These are phyloP conservation scores for Typhlichthys subterraneus DNA, from an alignment of 2,797 vertebrate species.

Conservation along the genomic window DNA sequence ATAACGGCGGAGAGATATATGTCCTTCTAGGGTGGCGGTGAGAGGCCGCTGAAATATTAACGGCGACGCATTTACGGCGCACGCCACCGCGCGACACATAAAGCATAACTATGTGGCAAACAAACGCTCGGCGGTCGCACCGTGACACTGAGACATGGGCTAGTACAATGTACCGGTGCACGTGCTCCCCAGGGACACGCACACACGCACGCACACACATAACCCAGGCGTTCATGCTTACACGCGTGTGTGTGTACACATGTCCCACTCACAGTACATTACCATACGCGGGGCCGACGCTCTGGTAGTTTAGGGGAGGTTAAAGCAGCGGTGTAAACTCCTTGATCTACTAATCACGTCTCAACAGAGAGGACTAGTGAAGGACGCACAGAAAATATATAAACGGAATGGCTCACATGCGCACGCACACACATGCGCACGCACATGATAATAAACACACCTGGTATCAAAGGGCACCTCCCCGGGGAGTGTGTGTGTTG, in stretches of 20 bases:
- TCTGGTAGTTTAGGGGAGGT: too few relatives aligned
- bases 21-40: slow-evolving; percentile 33
- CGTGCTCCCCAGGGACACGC: slow-evolving; percentile 22
- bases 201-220: slow-evolving; percentile 18
- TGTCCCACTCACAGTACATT: slow-evolving; percentile 18
- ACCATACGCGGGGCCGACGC: too few relatives aligned
- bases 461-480: slow-evolving; percentile 84
- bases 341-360: too few relatives aligned
- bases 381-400: too few relatives aligned
- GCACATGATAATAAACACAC: slow-evolving; percentile 14
- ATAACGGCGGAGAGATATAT: slow-evolving; percentile 36
- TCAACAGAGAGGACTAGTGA: too few relatives aligned
- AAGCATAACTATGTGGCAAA: slow-evolving; percentile 66
- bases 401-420: not conserved
- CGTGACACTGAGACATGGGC: slow-evolving; percentile 42
- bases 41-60: slow-evolving; percentile 61
- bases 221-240: slow-evolving; percentile 9
- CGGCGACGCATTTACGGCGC: slow-evolving; percentile 57
- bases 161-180: slow-evolving; percentile 22
- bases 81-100: slow-evolving; percentile 60
- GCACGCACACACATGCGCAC: not conserved
- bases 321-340: too few relatives aligned
- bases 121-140: slow-evolving; percentile 47
- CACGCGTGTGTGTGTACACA: slow-evolving; percentile 26
- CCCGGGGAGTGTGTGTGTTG: slow-evolving; percentile 82